Evolutionary conservation across 1,140 invertebrate genomes (phyloP), one percentile per base, ranked within the genome.

Genomic region (Drosophila tani): DNA sequence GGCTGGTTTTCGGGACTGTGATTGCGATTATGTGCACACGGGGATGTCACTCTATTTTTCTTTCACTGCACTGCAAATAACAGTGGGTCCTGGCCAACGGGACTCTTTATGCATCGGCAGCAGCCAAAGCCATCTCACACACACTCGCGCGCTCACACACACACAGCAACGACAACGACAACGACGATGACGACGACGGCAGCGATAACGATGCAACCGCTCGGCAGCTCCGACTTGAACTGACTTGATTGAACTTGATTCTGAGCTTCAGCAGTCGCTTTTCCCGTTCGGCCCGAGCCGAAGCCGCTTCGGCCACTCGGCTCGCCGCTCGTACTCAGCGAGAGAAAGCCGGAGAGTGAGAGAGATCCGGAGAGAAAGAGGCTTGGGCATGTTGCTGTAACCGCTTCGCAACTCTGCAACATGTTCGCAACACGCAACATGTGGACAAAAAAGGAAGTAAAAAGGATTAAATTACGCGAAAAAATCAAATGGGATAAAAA

Each of bases 211-310:
- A 87, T 58, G 70, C 91, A 92, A 91, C 91, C 91, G 91, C 60
- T 87, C 91, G 75, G 78, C 82, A 87, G 84, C 82, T 75, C 60
- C 75, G 76, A 82, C 70, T 81, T 80, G 43, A 65, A 92, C 91
- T 91, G 81, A 91, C 58, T 63, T 63, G 69, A 46, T 55, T 62
- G 24, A 43, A 32, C 57, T 71, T 9, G 46, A 40, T 59, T 59
- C 73, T 62, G 56, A 59, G 73, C 77, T 57, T 46, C 24, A 35
- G 51, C 69, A 47, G 43, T 65, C 71, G 59, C 41, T 41, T 55
- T 27, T 15, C 40, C 21, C 45, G 15, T 4, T 71, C 68, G 73
- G 27, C 11, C 15, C 7, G 5, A 17, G 8, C 41, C 73, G 58
- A 75, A 56, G 49, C 0, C 11, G 2, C 57, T 45, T 19, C 38